These are phyloP conservation scores for Menura novaehollandiae DNA, from an alignment of 2,113 vertebrate genomes.

Conservation along the genomic window DNA sequence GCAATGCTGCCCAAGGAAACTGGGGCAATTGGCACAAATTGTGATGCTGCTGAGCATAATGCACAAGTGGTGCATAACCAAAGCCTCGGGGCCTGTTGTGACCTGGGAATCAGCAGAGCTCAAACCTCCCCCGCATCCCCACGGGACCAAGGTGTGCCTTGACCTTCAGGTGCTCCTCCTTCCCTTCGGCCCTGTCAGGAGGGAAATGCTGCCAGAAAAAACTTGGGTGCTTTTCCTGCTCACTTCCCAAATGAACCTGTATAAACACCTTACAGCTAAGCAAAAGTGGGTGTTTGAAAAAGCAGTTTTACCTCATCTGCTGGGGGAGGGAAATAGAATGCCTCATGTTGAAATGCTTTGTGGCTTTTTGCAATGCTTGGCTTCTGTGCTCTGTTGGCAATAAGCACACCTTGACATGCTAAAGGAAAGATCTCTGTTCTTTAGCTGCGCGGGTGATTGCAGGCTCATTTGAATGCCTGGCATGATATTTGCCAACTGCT, in stretches of 20 bases:
- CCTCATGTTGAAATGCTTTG: neutral
- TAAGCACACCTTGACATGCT: neutral
- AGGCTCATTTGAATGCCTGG: neutral
- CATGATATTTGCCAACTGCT: neutral
- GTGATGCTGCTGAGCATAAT: neutral
- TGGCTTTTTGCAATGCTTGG: neutral
- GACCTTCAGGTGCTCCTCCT: neutral
- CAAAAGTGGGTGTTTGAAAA: neutral
- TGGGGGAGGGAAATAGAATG: neutral
- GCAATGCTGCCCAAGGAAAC: neutral
- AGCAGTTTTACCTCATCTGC: neutral
- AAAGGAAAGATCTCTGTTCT: neutral
- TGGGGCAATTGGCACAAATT: neutral
- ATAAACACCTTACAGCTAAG: neutral
- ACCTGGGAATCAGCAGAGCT: neutral
- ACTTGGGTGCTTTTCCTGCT: neutral
- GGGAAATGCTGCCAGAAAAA: neutral
- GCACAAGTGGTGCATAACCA: neutral
- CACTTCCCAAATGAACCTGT: neutral
- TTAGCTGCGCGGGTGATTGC: neutral
- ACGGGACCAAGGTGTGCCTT: fast-evolving
- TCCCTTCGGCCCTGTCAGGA: neutral
- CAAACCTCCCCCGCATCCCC: neutral
- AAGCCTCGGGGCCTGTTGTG: fast-evolving
- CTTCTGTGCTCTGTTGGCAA: neutral